These are phyloP conservation scores for Accipiter cooperii DNA, from an alignment of 2,113 vertebrate species.

Conservation along the genomic window DNA sequence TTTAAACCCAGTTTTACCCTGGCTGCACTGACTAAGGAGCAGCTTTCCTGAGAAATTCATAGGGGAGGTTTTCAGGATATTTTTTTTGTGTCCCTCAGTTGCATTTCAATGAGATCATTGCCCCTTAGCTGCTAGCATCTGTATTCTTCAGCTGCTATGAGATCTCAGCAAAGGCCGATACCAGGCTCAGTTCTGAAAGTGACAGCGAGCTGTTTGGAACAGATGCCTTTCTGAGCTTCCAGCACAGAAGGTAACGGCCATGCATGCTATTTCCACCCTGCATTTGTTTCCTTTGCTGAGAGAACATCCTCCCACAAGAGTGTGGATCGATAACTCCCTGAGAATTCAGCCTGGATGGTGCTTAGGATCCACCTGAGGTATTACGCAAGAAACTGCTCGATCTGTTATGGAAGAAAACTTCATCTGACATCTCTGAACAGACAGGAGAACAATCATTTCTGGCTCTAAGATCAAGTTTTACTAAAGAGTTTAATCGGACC, in stretches of 20 bases:
- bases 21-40: not conserved
- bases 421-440: not conserved
- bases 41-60: not conserved
- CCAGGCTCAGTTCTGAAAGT: not conserved
- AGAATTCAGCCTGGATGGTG: not conserved
- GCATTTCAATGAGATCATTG: not conserved
- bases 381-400: not conserved
- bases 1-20: not conserved
- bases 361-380: not conserved
- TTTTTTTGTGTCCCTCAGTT: not conserved
- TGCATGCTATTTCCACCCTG: not conserved
- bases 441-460: not conserved
- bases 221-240: not conserved
- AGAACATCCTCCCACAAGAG: not conserved
- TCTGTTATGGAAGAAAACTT: not conserved
- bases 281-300: not conserved
- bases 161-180: not conserved
- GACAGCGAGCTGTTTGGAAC: not conserved
- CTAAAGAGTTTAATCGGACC: not conserved
- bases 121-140: not conserved
- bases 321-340: not conserved
- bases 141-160: not conserved
- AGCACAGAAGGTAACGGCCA: not conserved
- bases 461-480: not conserved
- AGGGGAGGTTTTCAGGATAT: not conserved